Conservation (phyloP, 2,113 vertebrate genomes). For the Atlantisia rogersi region DNA sequence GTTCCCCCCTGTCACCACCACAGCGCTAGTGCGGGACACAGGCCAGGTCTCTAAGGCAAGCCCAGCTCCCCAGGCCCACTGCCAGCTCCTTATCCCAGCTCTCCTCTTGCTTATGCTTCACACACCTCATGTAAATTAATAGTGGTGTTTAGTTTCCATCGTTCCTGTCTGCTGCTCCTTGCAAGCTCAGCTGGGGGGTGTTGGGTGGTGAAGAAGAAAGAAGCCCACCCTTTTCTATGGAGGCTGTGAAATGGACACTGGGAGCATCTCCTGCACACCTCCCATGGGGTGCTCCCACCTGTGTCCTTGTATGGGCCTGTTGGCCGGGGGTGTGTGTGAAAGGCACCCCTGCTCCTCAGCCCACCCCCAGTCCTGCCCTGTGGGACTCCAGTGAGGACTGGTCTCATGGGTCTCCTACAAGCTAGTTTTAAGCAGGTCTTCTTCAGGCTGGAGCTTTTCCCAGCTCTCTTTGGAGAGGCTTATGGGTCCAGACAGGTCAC, state of each 20-base stretch:
- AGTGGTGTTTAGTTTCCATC: neutral
- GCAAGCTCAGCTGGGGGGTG: neutral
- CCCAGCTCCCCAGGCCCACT: fast-evolving
- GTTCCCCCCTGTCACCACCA: fast-evolving
- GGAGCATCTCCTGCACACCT: neutral
- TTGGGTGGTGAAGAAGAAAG: no score
- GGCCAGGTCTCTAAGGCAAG: neutral
- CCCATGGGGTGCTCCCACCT: fast-evolving
- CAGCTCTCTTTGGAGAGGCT: no score
- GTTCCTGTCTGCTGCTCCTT: constrained; percentile 6
- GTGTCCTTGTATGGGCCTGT: fast-evolving
- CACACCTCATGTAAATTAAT: constrained; percentile 33
- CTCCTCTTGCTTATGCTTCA: neutral
- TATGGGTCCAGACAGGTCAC: no score
- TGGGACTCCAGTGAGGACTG: fast-evolving
- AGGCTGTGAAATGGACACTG: neutral
- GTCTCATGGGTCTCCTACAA: neutral
- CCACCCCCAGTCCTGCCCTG: neutral
- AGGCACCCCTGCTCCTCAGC: neutral
- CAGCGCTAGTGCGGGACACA: neutral
- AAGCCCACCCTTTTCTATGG: neutral
- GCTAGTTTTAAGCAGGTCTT: neutral
- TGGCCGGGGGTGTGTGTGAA: neutral
- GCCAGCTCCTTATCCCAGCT: neutral
- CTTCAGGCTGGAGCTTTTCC: no score